phyloP scores from a whole-genome alignment of 2,797 vertebrate genomes.

The Rhinoraja longicauda region DNA sequence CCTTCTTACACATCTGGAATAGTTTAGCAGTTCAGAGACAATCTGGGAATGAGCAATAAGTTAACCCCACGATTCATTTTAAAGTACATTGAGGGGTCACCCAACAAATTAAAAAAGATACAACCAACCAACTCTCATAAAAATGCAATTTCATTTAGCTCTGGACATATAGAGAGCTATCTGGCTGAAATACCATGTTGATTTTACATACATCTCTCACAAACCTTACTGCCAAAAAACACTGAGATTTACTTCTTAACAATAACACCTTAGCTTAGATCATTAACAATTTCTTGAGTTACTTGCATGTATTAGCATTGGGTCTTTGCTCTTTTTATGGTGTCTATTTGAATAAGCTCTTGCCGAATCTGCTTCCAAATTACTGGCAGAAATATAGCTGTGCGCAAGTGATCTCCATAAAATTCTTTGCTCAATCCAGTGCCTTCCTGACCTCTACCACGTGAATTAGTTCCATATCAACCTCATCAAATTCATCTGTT shows the following conservation, averaged over 20 bases:
- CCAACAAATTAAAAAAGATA: not conserved
- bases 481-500: not conserved
- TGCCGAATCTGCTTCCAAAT: not conserved
- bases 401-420: not conserved
- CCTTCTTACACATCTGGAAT: too few species aligned
- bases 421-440: not conserved
- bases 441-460: not conserved
- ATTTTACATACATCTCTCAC: not conserved
- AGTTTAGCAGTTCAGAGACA: too few species aligned
- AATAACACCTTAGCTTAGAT: not conserved
- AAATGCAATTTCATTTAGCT: not conserved
- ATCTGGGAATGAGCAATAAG: too few species aligned
- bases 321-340: not conserved
- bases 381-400: not conserved
- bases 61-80: too few species aligned
- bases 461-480: not conserved
- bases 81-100: not conserved
- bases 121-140: not conserved
- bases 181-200: not conserved
- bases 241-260: not conserved
- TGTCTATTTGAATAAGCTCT: not conserved
- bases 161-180: not conserved
- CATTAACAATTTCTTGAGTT: not conserved
- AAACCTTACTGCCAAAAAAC: not conserved
- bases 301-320: too few species aligned